Evolutionary conservation across 2,888 invertebrate species (phyloP), one percentile per base, ranked within the genome.

Genomic region (Pyrocoelia pectoralis): DNA sequence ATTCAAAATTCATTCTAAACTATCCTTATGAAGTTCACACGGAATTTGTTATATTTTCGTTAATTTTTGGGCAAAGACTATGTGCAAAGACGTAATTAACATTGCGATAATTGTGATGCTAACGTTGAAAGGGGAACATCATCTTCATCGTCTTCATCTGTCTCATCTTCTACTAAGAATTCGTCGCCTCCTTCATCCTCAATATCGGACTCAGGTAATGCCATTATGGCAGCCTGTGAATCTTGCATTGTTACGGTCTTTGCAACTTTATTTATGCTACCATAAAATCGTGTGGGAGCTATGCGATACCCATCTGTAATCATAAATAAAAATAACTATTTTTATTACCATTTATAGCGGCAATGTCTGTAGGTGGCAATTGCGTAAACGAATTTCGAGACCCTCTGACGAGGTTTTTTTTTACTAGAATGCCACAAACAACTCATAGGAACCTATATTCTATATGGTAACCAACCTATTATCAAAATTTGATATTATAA

Each of bases 71-170:
- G n/a, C n/a, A n/a, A n/a, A n/a, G n/a, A n/a, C n/a, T n/a, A n/a
- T n/a, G n/a, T n/a, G n/a, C n/a, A n/a, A n/a, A n/a, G n/a, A n/a
- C n/a, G n/a, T n/a, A n/a, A n/a, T n/a, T n/a, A n/a, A n/a, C n/a
- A n/a, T n/a, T n/a, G n/a, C 8, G 46, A 46, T 38, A 38, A 38
- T 5, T 38, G 38, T 38, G 38, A 38, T 38, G n/a, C 38, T n/a
- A 38, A 38, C 5, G 38, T 38, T 38, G 12, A 38, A 38, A 38
- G 38, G 6, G 38, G 38, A 38, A 5, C n/a, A 38, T 38, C 12
- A 38, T 38, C 38, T 38, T 38, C 38, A 38, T 38, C 38, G 38
- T 8, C 38, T 38, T 38, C 38, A 38, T 38, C 38, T 38, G 38
- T n/a, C 38, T 38, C 38, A 38, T 38, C 38, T 38, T 38, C 10